phyloP scores from a whole-genome alignment of 2,888 invertebrate genomes.

The Nysson spinosus region DNA sequence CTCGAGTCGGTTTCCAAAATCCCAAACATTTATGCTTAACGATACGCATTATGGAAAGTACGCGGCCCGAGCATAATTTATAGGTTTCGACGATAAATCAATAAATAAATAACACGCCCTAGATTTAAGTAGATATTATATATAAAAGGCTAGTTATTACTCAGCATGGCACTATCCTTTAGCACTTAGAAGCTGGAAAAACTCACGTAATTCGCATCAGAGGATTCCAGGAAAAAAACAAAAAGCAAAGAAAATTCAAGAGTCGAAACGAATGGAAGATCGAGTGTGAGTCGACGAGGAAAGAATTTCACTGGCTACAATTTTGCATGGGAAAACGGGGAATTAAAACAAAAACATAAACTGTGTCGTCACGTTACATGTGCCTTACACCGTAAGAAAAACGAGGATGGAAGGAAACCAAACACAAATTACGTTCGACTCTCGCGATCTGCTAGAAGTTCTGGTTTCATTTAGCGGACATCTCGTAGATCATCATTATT shows the following conservation, averaged over 20 bases:
- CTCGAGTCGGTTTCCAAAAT: neutral
- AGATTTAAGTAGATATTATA: neutral
- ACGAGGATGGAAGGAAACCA: no score
- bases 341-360: no score
- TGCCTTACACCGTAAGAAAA: neutral
- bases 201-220: neutral
- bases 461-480: neutral
- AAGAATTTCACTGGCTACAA: neutral
- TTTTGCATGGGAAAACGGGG: no score
- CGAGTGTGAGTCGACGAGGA: neutral
- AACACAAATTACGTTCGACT: no score
- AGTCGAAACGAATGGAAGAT: neutral
- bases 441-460: neutral
- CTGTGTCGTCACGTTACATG: slow-evolving; percentile 1
- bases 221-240: no score
- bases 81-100: neutral
- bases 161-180: slow-evolving; percentile 12
- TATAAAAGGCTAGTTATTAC: slow-evolving; percentile 6
- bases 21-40: neutral
- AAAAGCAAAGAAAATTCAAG: neutral
- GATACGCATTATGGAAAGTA: neutral
- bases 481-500: neutral
- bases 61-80: neutral
- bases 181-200: slow-evolving; percentile 7
- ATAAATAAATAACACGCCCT: neutral